phyloP scores from a whole-genome alignment of 1,140 invertebrate species.

The Homalodisca vitripennis region DNA sequence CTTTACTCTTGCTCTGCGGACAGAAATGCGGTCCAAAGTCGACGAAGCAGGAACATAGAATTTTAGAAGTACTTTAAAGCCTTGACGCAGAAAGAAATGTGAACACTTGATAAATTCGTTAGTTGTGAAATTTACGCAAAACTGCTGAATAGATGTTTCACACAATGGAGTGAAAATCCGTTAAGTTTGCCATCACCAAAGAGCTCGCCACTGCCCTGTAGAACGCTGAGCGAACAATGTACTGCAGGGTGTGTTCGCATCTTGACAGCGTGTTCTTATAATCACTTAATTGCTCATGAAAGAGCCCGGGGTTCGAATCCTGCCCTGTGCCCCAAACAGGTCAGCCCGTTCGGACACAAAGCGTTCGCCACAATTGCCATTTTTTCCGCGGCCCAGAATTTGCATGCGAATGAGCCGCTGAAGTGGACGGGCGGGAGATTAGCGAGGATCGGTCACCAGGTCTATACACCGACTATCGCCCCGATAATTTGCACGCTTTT shows the following conservation, averaged over 20 bases:
- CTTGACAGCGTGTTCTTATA: constrained; percentile 17
- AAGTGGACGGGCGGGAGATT: not conserved
- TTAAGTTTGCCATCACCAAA: too few species aligned
- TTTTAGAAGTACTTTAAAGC: too few species aligned
- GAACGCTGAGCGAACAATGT: not conserved
- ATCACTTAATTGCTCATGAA: constrained; percentile 19
- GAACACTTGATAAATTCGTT: too few species aligned
- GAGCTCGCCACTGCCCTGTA: not conserved
- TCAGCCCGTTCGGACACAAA: not conserved
- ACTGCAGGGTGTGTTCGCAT: not conserved
- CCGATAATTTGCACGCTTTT: too few species aligned
- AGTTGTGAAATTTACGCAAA: too few species aligned
- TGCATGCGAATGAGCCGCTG: constrained; percentile 8
- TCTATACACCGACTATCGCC: too few species aligned
- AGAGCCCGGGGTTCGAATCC: not conserved
- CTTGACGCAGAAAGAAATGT: too few species aligned
- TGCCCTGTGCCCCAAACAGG: constrained; percentile 4
- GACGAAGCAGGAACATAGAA: too few species aligned
- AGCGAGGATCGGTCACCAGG: not conserved
- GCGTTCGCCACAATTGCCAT: constrained; percentile 1
- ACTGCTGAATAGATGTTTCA: too few species aligned
- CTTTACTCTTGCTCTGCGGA: too few species aligned
- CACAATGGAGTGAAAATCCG: too few species aligned
- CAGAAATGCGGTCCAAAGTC: too few species aligned
- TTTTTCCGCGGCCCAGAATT: constrained; percentile 1